These are phyloP conservation scores for Listrodromus nycthemerus DNA, from an alignment of 2,888 invertebrate species.

Conservation along the genomic window DNA sequence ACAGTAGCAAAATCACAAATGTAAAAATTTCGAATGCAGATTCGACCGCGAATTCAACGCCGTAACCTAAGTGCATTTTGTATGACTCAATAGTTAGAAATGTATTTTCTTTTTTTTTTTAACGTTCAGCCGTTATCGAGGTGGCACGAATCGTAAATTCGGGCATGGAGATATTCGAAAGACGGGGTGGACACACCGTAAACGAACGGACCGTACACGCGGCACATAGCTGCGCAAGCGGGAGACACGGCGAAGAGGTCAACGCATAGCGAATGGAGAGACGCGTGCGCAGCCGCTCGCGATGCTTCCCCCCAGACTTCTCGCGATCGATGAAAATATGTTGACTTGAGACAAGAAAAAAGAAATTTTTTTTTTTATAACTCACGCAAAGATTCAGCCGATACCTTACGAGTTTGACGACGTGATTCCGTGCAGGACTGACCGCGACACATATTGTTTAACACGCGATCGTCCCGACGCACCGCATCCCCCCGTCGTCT, in stretches of 20 bases:
- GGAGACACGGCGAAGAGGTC: slow-evolving; percentile 4
- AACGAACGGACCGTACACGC: not conserved
- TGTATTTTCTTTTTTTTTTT: too few relatives aligned
- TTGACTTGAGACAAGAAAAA: not conserved
- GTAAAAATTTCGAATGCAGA: too few relatives aligned
- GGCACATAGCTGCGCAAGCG: slow-evolving; percentile 17
- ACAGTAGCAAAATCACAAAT: too few relatives aligned
- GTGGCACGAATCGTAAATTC: not conserved
- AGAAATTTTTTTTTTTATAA: not conserved
- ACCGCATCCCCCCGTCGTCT: slow-evolving; percentile 57
- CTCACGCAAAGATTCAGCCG: slow-evolving; percentile 23
- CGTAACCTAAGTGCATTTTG: too few relatives aligned
- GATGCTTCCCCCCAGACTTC: slow-evolving; percentile 8
- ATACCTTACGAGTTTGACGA: not conserved
- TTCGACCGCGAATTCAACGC: too few relatives aligned
- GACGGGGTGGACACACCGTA: not conserved
- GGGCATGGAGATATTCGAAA: not conserved
- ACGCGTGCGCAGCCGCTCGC: slow-evolving; percentile 37
- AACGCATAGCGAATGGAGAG: not conserved
- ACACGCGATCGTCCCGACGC: slow-evolving; percentile 29
- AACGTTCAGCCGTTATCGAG: too few relatives aligned
- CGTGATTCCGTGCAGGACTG: slow-evolving; percentile 4
- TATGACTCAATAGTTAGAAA: too few relatives aligned
- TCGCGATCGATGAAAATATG: slow-evolving; percentile 26
- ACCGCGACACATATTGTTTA: slow-evolving; percentile 11